Conservation (phyloP, 2,888 invertebrate genomes). For the Synanthedon tipuliformis region DNA sequence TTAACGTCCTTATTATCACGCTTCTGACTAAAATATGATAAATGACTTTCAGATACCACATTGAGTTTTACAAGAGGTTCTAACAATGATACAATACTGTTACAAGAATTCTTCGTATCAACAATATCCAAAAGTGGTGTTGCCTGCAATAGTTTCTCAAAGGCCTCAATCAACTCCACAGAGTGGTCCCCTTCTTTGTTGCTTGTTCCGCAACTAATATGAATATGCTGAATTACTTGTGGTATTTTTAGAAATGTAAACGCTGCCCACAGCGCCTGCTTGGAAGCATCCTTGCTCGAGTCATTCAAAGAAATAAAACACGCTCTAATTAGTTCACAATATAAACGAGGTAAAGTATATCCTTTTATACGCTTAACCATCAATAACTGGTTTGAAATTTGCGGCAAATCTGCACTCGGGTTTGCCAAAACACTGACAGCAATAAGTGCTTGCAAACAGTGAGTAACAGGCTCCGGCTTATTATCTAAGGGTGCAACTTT, state of each 20-base stretch:
- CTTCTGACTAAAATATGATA: slow-evolving; percentile 73
- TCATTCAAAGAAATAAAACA: slow-evolving; percentile 92
- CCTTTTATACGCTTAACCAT: slow-evolving; percentile 89
- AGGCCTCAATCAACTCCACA: slow-evolving; percentile 82
- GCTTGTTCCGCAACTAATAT: slow-evolving; percentile 66
- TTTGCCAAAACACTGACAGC: slow-evolving; percentile 87
- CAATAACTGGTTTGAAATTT: slow-evolving; percentile 83
- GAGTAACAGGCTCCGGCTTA: slow-evolving; percentile 75
- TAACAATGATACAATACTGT: slow-evolving; percentile 85
- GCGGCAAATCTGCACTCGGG: slow-evolving; percentile 85
- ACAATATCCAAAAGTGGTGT: slow-evolving; percentile 88
- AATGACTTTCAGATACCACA: slow-evolving; percentile 82
- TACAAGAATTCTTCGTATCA: slow-evolving; percentile 90
- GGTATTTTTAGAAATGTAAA: slow-evolving; percentile 94
- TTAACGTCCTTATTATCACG: slow-evolving; percentile 74
- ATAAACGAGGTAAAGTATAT: slow-evolving; percentile 82
- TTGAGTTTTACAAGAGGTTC: slow-evolving; percentile 85
- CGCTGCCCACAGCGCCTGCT: slow-evolving; percentile 93
- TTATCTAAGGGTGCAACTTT: slow-evolving; percentile 67
- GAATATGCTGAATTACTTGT: slow-evolving; percentile 79
- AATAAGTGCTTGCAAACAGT: slow-evolving; percentile 83
- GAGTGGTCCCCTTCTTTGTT: slow-evolving; percentile 76
- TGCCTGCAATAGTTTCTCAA: slow-evolving; percentile 87
- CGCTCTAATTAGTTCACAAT: slow-evolving; percentile 89
- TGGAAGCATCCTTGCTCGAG: slow-evolving; percentile 80